phyloP scores from a whole-genome alignment of 2,113 vertebrate species.

The Lepus americanus region DNA sequence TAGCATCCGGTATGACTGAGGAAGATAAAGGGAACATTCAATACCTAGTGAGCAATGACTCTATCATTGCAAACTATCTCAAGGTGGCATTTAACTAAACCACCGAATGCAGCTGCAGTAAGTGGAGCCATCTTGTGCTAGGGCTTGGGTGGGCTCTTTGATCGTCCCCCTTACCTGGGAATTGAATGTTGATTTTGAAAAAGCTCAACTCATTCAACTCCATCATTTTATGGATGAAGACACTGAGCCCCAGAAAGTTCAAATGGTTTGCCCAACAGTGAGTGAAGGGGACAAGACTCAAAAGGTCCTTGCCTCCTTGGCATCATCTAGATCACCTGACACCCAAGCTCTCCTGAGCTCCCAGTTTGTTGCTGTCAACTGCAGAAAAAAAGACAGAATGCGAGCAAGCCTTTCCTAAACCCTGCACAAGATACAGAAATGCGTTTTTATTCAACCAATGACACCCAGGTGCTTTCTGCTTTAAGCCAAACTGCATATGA shows the following conservation, averaged over 20 bases:
- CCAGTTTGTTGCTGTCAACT: not conserved
- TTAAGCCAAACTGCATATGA: conserved; percentile 16
- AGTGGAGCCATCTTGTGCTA: not conserved
- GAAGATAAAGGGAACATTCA: conserved; percentile 21
- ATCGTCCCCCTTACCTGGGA: not conserved
- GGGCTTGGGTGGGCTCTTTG: not conserved
- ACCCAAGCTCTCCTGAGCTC: not conserved
- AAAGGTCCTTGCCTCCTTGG: not conserved
- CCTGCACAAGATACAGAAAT: conserved; percentile 49
- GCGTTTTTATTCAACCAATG: not conserved
- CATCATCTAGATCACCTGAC: not conserved
- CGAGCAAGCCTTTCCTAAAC: not conserved
- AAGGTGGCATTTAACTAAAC: not conserved
- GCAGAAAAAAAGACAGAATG: not conserved
- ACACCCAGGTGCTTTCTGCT: conserved; percentile 19
- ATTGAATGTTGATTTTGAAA: conserved; percentile 1
- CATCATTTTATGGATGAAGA: not conserved
- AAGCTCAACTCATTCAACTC: not conserved
- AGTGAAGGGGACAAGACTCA: not conserved
- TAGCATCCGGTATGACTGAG: not conserved
- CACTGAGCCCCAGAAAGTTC: not conserved
- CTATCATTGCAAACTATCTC: not conserved
- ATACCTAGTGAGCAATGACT: not conserved
- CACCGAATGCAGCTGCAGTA: not conserved
- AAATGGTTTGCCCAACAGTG: not conserved